Conservation (phyloP, 2,797 vertebrate species). For the Sebastes ruberrimus region DNA sequence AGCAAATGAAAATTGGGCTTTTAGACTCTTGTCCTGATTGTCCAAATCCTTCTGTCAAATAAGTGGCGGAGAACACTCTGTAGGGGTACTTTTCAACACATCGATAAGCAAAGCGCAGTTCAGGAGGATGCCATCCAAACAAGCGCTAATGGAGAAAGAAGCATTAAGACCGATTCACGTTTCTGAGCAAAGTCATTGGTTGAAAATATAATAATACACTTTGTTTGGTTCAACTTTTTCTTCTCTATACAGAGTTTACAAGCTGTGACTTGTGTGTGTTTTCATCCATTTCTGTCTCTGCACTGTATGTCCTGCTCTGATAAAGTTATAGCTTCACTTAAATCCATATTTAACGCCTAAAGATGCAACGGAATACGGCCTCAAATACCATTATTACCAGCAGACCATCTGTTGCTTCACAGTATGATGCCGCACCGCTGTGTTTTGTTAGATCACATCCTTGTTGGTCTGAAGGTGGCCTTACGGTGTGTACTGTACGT, state of each 20-base stretch:
- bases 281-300: neutral
- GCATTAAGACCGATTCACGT: neutral
- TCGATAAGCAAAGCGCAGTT: constrained; percentile 49
- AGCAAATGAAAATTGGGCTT: constrained; percentile 83
- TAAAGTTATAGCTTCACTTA: neutral
- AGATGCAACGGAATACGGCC: neutral
- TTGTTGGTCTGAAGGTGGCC: constrained; percentile 39
- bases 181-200: constrained; percentile 28
- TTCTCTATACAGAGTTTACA: neutral
- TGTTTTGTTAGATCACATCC: constrained; percentile 19
- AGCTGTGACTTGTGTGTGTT: neutral
- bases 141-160: constrained; percentile 32
- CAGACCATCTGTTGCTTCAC: constrained; percentile 45
- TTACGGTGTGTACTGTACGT: neutral
- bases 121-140: constrained; percentile 28
- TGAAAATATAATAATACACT: constrained; percentile 29
- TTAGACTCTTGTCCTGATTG: constrained; percentile 72
- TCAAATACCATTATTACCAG: constrained; percentile 13
- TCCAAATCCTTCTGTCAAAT: constrained; percentile 47
- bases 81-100: constrained; percentile 58
- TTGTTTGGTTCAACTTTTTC: neutral
- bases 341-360: neutral
- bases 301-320: neutral
- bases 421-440: neutral
- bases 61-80: constrained; percentile 25